Conservation (phyloP, 2,113 vertebrate genomes). For the Excalfactoria chinensis region DNA sequence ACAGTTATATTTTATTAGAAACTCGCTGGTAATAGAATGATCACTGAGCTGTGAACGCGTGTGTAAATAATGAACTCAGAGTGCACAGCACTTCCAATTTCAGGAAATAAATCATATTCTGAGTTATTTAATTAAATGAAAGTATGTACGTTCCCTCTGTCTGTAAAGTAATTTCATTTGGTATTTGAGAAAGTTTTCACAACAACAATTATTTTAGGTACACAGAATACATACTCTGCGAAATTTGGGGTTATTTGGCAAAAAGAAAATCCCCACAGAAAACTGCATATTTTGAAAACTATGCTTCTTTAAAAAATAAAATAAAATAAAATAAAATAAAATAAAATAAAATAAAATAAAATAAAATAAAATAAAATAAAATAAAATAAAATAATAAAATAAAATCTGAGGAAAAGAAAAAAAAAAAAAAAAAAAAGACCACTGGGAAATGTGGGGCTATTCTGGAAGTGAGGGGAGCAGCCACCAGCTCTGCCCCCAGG, state of each 20-base stretch:
- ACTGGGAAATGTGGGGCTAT: neutral
- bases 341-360: neutral
- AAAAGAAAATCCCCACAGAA: neutral
- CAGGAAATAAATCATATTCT: neutral
- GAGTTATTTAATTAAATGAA: neutral
- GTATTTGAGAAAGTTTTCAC: neutral
- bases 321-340: no score
- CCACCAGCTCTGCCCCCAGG: neutral
- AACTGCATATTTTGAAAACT: neutral
- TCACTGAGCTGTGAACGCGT: neutral
- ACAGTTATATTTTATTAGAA: neutral
- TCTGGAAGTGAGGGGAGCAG: neutral
- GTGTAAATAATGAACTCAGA: neutral
- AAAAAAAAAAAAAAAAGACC: no score
- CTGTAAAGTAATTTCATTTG: neutral
- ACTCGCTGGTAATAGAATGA: neutral
- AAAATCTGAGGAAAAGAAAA: neutral
- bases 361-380: no score
- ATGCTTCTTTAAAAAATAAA: neutral
- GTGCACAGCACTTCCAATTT: neutral
- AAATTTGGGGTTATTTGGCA: neutral
- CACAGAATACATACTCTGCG: rapidly evolving
- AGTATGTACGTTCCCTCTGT: neutral
- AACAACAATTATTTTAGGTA: neutral
- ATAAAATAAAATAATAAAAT: no score